Conservation (phyloP, 2,113 vertebrate genomes). For the Eptesicus fuscus region DNA sequence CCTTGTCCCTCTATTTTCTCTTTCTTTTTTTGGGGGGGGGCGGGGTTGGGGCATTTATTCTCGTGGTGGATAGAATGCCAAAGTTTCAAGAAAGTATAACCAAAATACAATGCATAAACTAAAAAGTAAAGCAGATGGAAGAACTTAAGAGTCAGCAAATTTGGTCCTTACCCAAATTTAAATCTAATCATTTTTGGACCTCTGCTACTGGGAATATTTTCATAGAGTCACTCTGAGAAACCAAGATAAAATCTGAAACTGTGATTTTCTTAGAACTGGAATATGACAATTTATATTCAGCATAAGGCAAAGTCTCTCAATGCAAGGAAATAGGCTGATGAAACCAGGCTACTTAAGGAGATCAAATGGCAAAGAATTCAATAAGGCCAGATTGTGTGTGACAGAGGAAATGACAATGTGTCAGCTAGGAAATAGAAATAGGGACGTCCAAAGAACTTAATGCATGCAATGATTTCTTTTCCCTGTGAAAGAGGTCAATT, state of each 20-base stretch:
- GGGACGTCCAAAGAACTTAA: conserved; percentile 45
- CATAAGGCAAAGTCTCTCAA: conserved; percentile 54
- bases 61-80: background rate
- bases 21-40: no score
- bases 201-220: background rate
- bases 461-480: background rate
- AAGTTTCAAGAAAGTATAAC: background rate
- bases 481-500: background rate
- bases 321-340: conserved; percentile 58
- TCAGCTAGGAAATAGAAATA: conserved; percentile 42
- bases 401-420: conserved; percentile 49
- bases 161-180: background rate
- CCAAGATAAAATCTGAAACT: background rate
- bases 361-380: conserved; percentile 47
- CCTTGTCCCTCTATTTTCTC: no score
- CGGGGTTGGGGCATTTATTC: background rate
- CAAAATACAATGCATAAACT: background rate
- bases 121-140: background rate
- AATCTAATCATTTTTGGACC: background rate
- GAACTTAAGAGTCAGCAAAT: background rate
- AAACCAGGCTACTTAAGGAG: background rate
- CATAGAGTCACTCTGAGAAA: background rate
- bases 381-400: conserved; percentile 8
- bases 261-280: conserved; percentile 18
- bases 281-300: conserved; percentile 60